Base-by-base conservation (phyloP, 2,113 vertebrate genomes). In the Promerops cafer region DNA sequence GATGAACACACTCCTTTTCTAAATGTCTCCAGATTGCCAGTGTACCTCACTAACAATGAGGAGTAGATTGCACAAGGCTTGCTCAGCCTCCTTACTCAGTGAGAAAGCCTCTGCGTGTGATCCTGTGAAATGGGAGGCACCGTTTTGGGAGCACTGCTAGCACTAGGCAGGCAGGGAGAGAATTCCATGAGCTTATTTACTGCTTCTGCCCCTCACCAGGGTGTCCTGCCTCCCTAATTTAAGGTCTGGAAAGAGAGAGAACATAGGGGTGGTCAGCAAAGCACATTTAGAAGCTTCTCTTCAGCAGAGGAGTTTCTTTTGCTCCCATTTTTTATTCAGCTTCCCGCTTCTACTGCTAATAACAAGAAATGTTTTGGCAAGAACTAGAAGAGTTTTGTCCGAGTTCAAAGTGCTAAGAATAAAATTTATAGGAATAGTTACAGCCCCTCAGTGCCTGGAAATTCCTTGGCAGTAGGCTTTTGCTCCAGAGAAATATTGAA, bases 321-420 rank as follows among this genome's bases (percentile, higher is more conserved):
- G 19, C 33, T 80, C 42, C 74, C 35, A 20, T 91, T 94, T 93
- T 84, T 87, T 42, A 68, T 89, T 68, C 60, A 54, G 50, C 70
- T 88, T 93, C 92, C 66, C 21, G 4, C 17, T 90, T 30, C 87
- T 77, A 4, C 85, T 60, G 39, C 42, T 81, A 70, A 80, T 88
- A 86, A 88, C 1, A 1, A 96, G 90, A 91, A 94, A 96, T 74
- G 75, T 89, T 90, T 66, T 96, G 94, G 91, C 91, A 92, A 76
- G 50, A 94, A 24, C 45, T 45, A 19, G 57, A 61, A 65, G 80
- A 81, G 40, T 91, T 91, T 71, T 68, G n/a, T 68, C 81, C 0
- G 33, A 82, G 49, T 91, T 86, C 85, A 70, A 86, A 76, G 33
- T 8, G 39, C 80, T 74, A 66, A 90, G 86, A 89, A 77, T 56